Percentiles rank a stretch among this genome's conserved stretches.
These are phyloP conservation scores for Serilophus lunatus DNA, from an alignment of 2,113 vertebrate species.

Conservation along the genomic window DNA sequence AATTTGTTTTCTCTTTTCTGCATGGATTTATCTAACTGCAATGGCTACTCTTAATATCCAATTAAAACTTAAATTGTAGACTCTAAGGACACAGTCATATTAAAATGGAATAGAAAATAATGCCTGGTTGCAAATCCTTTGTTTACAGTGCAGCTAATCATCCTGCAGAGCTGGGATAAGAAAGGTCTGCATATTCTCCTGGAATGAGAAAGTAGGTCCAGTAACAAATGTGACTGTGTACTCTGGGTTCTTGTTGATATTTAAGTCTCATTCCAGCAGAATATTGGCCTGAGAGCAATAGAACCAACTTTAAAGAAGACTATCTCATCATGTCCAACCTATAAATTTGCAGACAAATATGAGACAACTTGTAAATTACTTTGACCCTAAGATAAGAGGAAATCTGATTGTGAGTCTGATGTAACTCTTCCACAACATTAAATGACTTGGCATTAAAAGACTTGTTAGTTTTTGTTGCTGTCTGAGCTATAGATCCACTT, in stretches of 20 bases:
- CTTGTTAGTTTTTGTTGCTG: background rate
- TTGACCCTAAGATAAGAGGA: background rate
- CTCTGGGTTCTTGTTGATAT: background rate
- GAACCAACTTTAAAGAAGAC: background rate
- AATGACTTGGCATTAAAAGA: background rate
- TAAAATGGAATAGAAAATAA: constrained; percentile 3
- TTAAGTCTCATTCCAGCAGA: background rate
- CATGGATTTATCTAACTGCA: background rate
- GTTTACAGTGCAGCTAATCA: background rate
- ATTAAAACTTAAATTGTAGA: background rate
- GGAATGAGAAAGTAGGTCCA: background rate
- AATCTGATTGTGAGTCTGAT: background rate
- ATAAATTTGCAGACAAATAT: background rate
- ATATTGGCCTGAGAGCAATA: background rate
- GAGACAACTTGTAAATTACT: background rate
- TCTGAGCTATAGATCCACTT: background rate
- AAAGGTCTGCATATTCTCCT: background rate
- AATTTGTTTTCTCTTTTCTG: background rate
- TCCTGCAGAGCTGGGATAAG: background rate
- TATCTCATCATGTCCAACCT: background rate
- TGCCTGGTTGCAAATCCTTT: background rate
- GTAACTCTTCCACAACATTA: background rate
- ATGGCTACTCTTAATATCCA: background rate
- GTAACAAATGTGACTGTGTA: background rate
- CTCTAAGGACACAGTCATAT: background rate